These are phyloP conservation scores for Silvanus unidentatus DNA, from an alignment of 2,888 invertebrate species.

Conservation along the genomic window DNA sequence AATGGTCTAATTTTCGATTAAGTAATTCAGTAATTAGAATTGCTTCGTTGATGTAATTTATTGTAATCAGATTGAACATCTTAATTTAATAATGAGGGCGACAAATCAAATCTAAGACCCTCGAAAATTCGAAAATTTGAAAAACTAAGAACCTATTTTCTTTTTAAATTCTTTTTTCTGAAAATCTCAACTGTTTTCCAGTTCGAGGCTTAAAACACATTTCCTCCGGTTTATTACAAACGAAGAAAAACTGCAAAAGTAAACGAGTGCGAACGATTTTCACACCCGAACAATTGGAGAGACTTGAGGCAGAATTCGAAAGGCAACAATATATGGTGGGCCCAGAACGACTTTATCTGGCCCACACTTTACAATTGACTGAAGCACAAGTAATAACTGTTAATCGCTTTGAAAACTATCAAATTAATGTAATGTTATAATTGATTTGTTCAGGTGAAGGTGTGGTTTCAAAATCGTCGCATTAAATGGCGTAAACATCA, in stretches of 20 bases:
- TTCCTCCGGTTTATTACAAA: slow-evolving; percentile 28
- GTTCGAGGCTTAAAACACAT: slow-evolving; percentile 38
- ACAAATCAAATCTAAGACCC: too few species aligned
- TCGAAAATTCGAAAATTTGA: too few species aligned
- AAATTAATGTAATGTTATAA: not conserved
- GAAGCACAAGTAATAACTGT: slow-evolving; percentile 70
- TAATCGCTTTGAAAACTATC: not conserved
- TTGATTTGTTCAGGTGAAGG: slow-evolving; percentile 64
- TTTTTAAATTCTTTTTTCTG: too few species aligned
- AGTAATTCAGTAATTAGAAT: too few species aligned
- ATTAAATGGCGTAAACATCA: slow-evolving; percentile 97
- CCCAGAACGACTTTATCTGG: slow-evolving; percentile 86
- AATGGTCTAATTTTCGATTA: too few species aligned
- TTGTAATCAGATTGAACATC: too few species aligned
- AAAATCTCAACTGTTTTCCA: slow-evolving; percentile 19
- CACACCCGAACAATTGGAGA: slow-evolving; percentile 91
- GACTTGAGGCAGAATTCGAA: slow-evolving; percentile 91
- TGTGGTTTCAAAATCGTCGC: slow-evolving; percentile 88
- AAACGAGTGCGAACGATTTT: slow-evolving; percentile 94
- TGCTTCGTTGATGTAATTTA: too few species aligned
- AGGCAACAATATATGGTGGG: slow-evolving; percentile 98
- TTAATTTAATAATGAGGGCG: too few species aligned
- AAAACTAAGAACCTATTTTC: too few species aligned
- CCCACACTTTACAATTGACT: slow-evolving; percentile 78
- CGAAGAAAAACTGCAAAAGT: slow-evolving; percentile 56